Base-by-base conservation (phyloP, 2,797 vertebrate genomes). In the Arnoldichthys spilopterus region DNA sequence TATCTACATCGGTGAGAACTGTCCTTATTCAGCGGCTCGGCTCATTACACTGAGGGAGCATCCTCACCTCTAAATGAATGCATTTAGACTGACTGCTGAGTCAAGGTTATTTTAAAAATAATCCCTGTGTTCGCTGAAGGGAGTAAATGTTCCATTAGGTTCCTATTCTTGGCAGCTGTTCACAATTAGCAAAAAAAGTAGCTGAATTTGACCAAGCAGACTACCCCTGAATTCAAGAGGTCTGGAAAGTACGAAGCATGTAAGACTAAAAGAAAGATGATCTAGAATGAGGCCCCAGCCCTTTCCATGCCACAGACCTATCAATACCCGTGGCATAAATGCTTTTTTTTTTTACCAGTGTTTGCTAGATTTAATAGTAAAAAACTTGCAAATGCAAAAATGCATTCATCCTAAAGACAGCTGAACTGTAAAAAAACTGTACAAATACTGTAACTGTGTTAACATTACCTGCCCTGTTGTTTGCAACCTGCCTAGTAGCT, bases 71-170 rank as follows among this genome's bases (percentile, higher is more conserved):
- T 43, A 73, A 84, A 81, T 28, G 59, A 66, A 58, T 62, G 56
- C 67, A 22, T 72, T 61, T 71, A 63, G 64, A 40, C 28, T 34
- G 51, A 78, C 51, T 79, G 80, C 77, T 77, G 80, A 84, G 68
- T 69, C 53, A 32, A 79, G 79, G 63, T 69, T 79, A 53, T 72
- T 77, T 74, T 66, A 82, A 77, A 84, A 82, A 84, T 81, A 84
- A 71, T 62, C 47, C 6, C 18, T 16, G 75, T 70, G 73, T 79
- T 69, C 79, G 79, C 63, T 58, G 24, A 74, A 76, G 74, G 72
- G 74, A 79, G 69, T 15, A 20, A 70, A 54, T 47, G 45, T 67
- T 76, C 75, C 72, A 54, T 64, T 47, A 56, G 56, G 12, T 28
- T 72, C 47, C 69, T 74, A 76, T 82, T 82, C 49, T 69, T 26